A percentile compares a stretch with the other conserved stretches of the same genome.
These are phyloP conservation scores for Silurus aristotelis DNA, from an alignment of 2,797 vertebrate species.

Conservation along the genomic window DNA sequence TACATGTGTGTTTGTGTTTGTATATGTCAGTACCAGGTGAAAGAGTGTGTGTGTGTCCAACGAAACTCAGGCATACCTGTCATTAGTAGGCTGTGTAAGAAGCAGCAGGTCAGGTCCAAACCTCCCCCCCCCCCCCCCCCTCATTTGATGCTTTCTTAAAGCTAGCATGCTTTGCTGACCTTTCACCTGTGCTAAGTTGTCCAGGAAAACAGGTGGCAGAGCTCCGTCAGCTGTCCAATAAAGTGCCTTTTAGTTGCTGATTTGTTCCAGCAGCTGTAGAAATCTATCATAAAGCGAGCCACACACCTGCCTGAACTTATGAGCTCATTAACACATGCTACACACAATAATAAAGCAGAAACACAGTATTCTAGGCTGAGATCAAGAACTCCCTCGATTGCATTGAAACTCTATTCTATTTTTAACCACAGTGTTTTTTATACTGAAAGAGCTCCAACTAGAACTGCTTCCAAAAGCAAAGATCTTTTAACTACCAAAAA, in stretches of 20 bases:
- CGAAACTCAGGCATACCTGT: constrained; percentile 10
- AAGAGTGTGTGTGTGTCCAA: background rate
- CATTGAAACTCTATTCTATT: background rate
- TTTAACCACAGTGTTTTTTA: background rate
- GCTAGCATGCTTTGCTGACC: constrained; percentile 10
- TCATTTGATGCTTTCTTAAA: background rate
- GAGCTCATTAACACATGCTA: background rate
- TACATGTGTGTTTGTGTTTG: background rate
- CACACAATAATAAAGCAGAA: background rate
- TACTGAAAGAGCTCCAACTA: background rate
- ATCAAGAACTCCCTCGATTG: background rate
- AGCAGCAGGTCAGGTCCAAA: constrained; percentile 5
- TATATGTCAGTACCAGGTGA: background rate
- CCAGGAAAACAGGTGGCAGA: constrained; percentile 19
- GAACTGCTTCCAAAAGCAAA: background rate
- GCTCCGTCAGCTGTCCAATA: constrained; percentile 23
- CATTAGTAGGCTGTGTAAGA: background rate
- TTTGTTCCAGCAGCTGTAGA: constrained; percentile 13
- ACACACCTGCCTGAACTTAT: constrained; percentile 1
- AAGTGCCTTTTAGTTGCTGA: background rate
- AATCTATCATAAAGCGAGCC: background rate
- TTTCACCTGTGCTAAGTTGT: background rate
- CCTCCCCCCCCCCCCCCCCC: background rate
- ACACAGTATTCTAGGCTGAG: background rate
- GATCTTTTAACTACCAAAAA: background rate